Percentiles rank a stretch among this genome's conserved stretches.
Evolutionary conservation across 2,113 vertebrate genomes (phyloP).

Genomic region (Lagopus leucura): DNA sequence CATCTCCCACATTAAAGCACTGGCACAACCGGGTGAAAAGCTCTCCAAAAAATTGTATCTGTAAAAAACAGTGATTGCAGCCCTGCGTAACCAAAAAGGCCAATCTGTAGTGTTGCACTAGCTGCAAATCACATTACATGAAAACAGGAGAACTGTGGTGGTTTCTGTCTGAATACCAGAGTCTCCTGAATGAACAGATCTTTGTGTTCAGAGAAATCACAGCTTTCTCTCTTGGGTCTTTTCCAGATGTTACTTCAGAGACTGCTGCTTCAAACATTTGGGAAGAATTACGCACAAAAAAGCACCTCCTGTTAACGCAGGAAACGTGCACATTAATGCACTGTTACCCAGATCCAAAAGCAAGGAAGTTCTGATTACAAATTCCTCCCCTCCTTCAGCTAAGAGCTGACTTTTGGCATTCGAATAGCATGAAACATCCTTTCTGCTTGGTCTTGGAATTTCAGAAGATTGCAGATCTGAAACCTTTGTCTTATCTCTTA

Average conservation of each 20-base stretch:
- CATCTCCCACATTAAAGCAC: conserved; percentile 11
- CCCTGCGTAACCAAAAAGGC: neutral
- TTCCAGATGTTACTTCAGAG: conserved; percentile 52
- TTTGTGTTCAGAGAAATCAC: conserved; percentile 15
- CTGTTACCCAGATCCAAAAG: neutral
- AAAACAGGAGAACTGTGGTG: neutral
- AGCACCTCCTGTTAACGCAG: neutral
- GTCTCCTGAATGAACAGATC: neutral
- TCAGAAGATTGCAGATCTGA: conserved; percentile 17
- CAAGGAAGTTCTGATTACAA: neutral
- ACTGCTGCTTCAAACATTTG: neutral
- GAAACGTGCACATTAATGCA: neutral
- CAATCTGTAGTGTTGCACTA: neutral
- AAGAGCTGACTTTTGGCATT: neutral
- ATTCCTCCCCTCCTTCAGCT: neutral
- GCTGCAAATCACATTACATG: neutral
- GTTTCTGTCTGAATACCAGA: neutral
- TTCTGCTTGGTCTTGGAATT: neutral
- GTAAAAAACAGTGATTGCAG: neutral
- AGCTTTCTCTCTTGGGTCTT: conserved; percentile 26
- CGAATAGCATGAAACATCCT: neutral
- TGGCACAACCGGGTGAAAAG: neutral
- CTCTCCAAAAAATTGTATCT: neutral
- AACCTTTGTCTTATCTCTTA: conserved; percentile 24
- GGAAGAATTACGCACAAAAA: neutral